These are phyloP conservation scores for Hemicordylus capensis DNA, from an alignment of 2,113 vertebrate species.

Conservation along the genomic window DNA sequence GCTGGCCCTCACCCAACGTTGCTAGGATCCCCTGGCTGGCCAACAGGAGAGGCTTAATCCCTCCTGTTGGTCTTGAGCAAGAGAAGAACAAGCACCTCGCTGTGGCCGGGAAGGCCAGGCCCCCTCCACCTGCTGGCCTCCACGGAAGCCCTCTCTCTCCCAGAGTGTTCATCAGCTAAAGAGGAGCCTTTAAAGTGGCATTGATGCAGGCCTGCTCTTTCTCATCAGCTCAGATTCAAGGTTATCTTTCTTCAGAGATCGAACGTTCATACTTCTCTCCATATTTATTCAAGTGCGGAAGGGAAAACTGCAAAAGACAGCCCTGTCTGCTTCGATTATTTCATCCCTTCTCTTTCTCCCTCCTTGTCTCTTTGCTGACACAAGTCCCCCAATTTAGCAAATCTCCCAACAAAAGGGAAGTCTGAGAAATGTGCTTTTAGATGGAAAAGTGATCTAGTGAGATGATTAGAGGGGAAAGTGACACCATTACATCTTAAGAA, in stretches of 20 bases:
- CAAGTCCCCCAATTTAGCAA: background rate
- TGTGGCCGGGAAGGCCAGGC: too few species aligned
- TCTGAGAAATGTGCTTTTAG: background rate
- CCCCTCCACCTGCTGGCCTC: background rate
- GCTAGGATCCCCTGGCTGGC: background rate
- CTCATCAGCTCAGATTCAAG: background rate
- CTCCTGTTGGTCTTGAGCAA: background rate
- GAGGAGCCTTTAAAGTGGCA: too few species aligned
- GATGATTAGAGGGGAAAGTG: background rate
- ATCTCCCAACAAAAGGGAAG: background rate
- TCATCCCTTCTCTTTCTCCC: background rate
- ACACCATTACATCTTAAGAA: accelerated
- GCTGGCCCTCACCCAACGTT: too few species aligned
- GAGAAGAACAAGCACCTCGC: too few species aligned
- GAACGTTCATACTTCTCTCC: background rate
- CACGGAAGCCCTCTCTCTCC: background rate
- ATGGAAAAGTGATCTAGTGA: background rate
- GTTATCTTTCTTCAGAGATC: background rate
- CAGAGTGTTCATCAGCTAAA: too few species aligned
- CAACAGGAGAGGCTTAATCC: too few species aligned
- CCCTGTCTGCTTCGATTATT: slow-evolving; percentile 1
- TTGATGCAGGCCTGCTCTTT: background rate
- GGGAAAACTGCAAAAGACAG: background rate
- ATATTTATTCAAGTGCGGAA: background rate
- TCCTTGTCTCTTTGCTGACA: background rate